These are phyloP conservation scores for Himalopsyche anomala DNA, from an alignment of 2,888 invertebrate genomes.

Conservation along the genomic window DNA sequence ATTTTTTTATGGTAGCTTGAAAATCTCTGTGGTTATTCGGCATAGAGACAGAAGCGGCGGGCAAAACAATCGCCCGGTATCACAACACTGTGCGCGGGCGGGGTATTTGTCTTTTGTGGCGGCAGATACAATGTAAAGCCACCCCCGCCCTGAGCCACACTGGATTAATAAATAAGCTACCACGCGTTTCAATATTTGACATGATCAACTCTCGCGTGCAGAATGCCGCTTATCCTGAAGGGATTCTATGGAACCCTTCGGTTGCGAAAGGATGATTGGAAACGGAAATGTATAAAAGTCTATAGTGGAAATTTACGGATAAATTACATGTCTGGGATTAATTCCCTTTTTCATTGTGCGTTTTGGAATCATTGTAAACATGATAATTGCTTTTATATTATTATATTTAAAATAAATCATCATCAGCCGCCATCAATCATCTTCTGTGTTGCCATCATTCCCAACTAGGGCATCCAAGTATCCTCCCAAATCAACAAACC, in stretches of 20 bases:
- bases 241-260: slow-evolving; percentile 32
- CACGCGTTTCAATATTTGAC: slow-evolving; percentile 61
- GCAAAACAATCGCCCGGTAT: slow-evolving; percentile 64
- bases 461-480: too few relatives aligned
- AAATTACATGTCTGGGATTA: slow-evolving; percentile 16
- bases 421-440: too few relatives aligned
- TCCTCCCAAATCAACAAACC: too few relatives aligned
- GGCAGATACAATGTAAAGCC: slow-evolving; percentile 58
- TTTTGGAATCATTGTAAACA: slow-evolving; percentile 29
- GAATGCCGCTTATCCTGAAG: slow-evolving; percentile 48
- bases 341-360: not conserved
- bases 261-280: slow-evolving; percentile 36
- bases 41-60: slow-evolving; percentile 53
- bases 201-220: slow-evolving; percentile 59
- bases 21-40: slow-evolving; percentile 45
- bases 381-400: slow-evolving; percentile 22
- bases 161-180: slow-evolving; percentile 64
- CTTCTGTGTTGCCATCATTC: too few relatives aligned
- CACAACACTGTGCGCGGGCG: slow-evolving; percentile 60
- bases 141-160: slow-evolving; percentile 38
- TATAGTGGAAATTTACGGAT: slow-evolving; percentile 31
- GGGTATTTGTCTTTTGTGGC: slow-evolving; percentile 62
- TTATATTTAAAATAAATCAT: not conserved
- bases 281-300: slow-evolving; percentile 23
- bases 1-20: not conserved